phyloP scores from a whole-genome alignment of 2,797 vertebrate species.

The Tangara arthus region DNA sequence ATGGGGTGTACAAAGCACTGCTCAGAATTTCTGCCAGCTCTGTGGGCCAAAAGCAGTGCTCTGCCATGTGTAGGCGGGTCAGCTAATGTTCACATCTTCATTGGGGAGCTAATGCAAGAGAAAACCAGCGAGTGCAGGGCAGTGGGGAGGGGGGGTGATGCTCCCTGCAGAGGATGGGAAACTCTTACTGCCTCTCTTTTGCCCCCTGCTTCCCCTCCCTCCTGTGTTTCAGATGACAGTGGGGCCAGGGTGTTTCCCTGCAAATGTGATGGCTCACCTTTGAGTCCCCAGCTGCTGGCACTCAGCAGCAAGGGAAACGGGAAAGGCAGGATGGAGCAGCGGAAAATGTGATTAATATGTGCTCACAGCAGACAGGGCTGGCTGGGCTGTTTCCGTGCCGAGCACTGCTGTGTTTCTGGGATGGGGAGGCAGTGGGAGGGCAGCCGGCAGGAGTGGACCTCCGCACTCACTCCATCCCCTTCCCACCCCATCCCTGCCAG shows the following conservation, averaged over 20 bases:
- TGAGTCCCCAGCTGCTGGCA: slow-evolving; percentile 59
- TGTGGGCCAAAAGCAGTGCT: slow-evolving; percentile 58
- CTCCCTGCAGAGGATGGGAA: not conserved
- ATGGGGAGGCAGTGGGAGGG: not conserved
- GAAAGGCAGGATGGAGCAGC: slow-evolving; percentile 28
- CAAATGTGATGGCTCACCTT: slow-evolving; percentile 58
- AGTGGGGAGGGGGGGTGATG: not conserved
- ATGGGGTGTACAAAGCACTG: not conserved
- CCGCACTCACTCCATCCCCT: not conserved
- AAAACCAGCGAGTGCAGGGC: not conserved
- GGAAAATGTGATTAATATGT: slow-evolving; percentile 65
- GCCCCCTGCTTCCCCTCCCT: not conserved
- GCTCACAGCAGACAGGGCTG: slow-evolving; percentile 1
- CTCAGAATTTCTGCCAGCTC: slow-evolving; percentile 43
- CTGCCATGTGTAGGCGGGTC: slow-evolving; percentile 3
- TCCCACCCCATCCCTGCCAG: not conserved
- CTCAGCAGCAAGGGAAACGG: slow-evolving; percentile 20
- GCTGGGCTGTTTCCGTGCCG: not conserved
- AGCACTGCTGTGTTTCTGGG: not conserved
- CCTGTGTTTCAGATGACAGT: not conserved
- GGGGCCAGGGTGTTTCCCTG: slow-evolving; percentile 52
- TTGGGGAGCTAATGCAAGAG: slow-evolving; percentile 20
- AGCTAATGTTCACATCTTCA: slow-evolving; percentile 22
- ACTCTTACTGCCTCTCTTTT: not conserved
- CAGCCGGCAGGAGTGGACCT: not conserved